These are phyloP conservation scores for Pelvicachromis taeniatus DNA, from an alignment of 2,113 vertebrate genomes.

Conservation along the genomic window DNA sequence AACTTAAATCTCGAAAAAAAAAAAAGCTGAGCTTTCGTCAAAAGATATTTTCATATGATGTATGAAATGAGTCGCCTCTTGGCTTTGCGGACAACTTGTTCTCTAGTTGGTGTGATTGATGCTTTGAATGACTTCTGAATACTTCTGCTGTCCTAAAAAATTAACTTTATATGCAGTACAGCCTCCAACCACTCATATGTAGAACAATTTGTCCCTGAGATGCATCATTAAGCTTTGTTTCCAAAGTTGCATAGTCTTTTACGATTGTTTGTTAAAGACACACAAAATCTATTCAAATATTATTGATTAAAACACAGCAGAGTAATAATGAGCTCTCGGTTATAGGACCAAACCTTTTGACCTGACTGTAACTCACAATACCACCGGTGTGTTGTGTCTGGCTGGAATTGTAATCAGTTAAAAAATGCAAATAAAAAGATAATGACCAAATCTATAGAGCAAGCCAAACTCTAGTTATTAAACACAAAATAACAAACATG, in stretches of 20 bases:
- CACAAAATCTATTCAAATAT: background rate
- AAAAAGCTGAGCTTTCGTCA: background rate
- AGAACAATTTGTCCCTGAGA: conserved; percentile 23
- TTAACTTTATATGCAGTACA: background rate
- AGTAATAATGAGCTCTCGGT: background rate
- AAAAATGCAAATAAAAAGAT: conserved; percentile 14
- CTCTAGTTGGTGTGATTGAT: background rate
- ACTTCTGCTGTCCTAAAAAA: background rate
- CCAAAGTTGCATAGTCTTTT: background rate
- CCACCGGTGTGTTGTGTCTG: background rate
- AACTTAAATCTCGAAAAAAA: background rate
- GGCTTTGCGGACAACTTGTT: background rate
- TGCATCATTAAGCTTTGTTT: background rate
- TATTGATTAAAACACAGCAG: background rate
- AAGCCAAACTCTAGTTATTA: background rate
- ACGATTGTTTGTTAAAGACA: background rate
- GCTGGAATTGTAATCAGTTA: background rate
- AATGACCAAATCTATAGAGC: background rate
- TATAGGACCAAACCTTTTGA: background rate
- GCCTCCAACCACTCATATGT: background rate
- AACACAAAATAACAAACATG: background rate
- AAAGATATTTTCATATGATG: background rate
- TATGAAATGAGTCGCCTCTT: background rate
- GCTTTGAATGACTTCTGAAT: background rate
- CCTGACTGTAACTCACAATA: background rate